Conservation (phyloP, 2,113 vertebrate species). For the Sialia sialis region DNA sequence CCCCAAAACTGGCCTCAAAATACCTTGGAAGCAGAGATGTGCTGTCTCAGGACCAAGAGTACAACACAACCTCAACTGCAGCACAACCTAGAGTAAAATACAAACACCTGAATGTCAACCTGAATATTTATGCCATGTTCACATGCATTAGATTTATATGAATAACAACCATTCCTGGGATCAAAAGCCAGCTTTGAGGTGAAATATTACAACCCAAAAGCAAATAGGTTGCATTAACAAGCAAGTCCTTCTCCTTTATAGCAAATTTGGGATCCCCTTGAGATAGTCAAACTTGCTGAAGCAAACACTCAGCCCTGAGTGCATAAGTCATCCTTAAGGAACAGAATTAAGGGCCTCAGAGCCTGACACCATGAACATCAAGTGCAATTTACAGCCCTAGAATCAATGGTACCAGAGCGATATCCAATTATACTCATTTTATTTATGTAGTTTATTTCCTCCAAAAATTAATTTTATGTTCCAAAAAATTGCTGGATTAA, state of each 20-base stretch:
- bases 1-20: neutral
- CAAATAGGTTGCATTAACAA: neutral
- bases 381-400: constrained; percentile 44
- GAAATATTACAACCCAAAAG: neutral
- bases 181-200: neutral
- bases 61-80: neutral
- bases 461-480: constrained; percentile 8
- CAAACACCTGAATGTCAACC: neutral
- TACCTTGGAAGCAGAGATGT: neutral
- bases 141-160: neutral
- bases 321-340: constrained; percentile 33
- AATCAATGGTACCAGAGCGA: neutral
- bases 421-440: constrained; percentile 10
- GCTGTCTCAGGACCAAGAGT: neutral
- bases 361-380: neutral
- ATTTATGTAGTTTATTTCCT: constrained; percentile 20
- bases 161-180: neutral
- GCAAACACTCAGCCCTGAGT: neutral
- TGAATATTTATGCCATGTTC: neutral
- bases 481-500: constrained; percentile 22
- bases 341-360: constrained; percentile 30
- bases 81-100: neutral
- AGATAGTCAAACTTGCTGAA: neutral
- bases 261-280: neutral
- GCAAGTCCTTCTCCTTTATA: neutral